phyloP scores from a whole-genome alignment of 1,140 invertebrate species.

The Drosophila lowei region DNA sequence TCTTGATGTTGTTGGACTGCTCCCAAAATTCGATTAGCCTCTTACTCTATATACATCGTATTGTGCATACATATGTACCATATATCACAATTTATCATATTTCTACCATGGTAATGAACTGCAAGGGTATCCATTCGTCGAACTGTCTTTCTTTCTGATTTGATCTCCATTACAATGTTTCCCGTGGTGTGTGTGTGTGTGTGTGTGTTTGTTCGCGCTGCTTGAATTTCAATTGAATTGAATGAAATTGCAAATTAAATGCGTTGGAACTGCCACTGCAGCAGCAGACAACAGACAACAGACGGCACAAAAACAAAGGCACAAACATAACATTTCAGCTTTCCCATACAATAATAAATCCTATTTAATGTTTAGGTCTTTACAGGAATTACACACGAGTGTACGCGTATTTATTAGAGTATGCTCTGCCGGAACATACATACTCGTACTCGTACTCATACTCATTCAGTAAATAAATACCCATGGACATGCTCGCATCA shows the following conservation, averaged over 20 bases:
- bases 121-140: no score
- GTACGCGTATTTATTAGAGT: background rate
- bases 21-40: no score
- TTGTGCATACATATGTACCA: no score
- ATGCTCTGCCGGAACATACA: background rate
- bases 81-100: no score
- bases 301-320: slow-evolving; percentile 32
- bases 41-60: no score
- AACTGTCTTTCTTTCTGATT: background rate
- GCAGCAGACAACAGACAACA: background rate
- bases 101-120: no score
- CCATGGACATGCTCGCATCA: no score
- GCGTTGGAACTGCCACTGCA: slow-evolving; percentile 41
- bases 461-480: background rate
- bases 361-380: slow-evolving; percentile 17
- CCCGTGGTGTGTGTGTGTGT: slow-evolving; percentile 32
- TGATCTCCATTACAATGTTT: slow-evolving; percentile 35
- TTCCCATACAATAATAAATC: slow-evolving; percentile 34
- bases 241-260: slow-evolving; percentile 69
- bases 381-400: slow-evolving; percentile 14
- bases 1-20: no score
- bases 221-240: slow-evolving; percentile 70
- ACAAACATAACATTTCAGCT: slow-evolving; percentile 11
- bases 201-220: slow-evolving; percentile 25
- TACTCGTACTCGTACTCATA: no score